A percentile compares a stretch with the other conserved stretches of the same genome.
These are phyloP conservation scores for Hypomecis atomaria DNA, from an alignment of 2,888 invertebrate species.

Conservation along the genomic window DNA sequence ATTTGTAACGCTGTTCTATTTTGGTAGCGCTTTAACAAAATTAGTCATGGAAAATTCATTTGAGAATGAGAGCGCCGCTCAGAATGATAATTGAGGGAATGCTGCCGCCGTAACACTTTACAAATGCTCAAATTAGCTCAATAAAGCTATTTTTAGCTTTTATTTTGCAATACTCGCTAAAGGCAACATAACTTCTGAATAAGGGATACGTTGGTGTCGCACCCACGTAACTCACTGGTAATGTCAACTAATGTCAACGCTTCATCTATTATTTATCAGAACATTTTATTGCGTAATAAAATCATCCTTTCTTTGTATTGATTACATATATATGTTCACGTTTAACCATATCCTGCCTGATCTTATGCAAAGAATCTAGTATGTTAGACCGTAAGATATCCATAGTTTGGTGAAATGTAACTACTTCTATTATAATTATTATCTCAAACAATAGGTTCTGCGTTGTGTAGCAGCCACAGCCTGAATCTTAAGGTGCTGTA, in stretches of 20 bases:
- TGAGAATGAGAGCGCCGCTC: neutral
- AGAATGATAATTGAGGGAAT: neutral
- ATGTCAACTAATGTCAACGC: conserved; percentile 30
- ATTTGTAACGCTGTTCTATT: neutral
- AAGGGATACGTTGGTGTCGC: conserved; percentile 26
- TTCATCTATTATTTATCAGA: conserved; percentile 10
- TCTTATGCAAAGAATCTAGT: too few species aligned
- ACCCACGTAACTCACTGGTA: conserved; percentile 27
- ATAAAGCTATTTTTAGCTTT: conserved; percentile 2
- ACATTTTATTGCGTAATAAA: too few species aligned
- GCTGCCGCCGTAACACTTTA: neutral
- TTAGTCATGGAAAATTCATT: neutral
- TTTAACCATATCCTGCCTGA: too few species aligned
- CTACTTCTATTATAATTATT: too few species aligned
- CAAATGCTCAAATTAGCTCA: conserved; percentile 1
- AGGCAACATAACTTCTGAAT: neutral
- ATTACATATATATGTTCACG: too few species aligned
- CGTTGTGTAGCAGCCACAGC: too few species aligned
- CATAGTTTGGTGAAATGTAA: too few species aligned
- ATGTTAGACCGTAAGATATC: too few species aligned
- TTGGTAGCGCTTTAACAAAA: neutral
- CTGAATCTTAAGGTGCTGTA: too few species aligned
- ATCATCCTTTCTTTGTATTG: too few species aligned
- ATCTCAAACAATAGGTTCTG: too few species aligned
- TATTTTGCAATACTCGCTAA: neutral